A percentile compares a stretch with the other conserved stretches of the same genome.
Conservation (phyloP, 2,113 vertebrate species). For the Periophthalmodon schlosseri region DNA sequence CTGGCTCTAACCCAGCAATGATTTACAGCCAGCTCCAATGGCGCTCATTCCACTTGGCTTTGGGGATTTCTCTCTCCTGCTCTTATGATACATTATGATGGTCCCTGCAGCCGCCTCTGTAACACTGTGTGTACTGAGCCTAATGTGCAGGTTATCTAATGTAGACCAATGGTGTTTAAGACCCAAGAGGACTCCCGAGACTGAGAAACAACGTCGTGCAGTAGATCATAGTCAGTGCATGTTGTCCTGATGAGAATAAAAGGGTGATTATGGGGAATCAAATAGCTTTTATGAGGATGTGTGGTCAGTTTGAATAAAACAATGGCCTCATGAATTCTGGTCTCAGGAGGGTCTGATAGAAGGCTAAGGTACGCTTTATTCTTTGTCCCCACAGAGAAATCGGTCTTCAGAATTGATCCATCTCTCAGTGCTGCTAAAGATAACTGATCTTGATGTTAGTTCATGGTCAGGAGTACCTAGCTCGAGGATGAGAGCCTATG, state of each 20-base stretch:
- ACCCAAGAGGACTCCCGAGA: conserved; percentile 20
- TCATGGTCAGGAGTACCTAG: background rate
- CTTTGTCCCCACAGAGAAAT: background rate
- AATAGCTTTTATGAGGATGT: background rate
- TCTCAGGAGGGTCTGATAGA: background rate
- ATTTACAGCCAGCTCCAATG: conserved; percentile 35
- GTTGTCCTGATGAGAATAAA: conserved; percentile 19
- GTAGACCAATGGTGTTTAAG: conserved; percentile 28
- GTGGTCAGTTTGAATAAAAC: conserved; percentile 1
- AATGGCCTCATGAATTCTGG: background rate
- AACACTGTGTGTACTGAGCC: background rate
- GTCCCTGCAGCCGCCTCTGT: conserved; percentile 23
- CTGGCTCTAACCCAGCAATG: conserved; percentile 21
- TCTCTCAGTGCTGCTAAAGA: background rate
- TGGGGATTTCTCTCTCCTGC: conserved; percentile 43
- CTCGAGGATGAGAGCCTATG: background rate
- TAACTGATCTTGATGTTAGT: background rate
- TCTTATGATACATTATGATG: conserved; percentile 46
- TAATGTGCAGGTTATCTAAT: conserved; percentile 24
- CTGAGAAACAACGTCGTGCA: background rate
- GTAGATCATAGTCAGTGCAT: background rate
- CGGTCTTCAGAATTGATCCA: background rate
- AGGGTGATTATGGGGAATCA: background rate
- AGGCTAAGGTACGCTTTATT: background rate
- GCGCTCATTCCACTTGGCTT: conserved; percentile 55